These are phyloP conservation scores for Lucilia sericata DNA, from an alignment of 1,140 invertebrate genomes.

Conservation along the genomic window DNA sequence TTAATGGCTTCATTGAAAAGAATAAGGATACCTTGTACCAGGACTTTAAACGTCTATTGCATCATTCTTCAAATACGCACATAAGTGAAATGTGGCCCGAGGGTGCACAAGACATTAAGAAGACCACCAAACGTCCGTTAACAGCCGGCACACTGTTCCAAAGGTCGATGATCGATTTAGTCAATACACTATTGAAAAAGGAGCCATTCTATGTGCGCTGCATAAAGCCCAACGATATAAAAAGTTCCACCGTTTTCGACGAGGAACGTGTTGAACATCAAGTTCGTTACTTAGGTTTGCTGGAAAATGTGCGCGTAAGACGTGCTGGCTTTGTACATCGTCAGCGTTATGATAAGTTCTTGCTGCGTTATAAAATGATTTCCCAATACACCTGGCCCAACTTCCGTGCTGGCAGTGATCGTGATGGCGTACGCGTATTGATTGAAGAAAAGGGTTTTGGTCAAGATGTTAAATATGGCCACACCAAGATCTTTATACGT, in stretches of 20 bases:
- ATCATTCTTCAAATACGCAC: conserved; percentile 81
- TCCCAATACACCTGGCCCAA: conserved; percentile 95
- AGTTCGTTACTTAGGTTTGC: conserved; percentile 88
- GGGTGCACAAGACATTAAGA: conserved; percentile 88
- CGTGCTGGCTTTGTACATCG: conserved; percentile 94
- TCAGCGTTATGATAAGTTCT: conserved; percentile 89
- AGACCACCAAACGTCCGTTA: conserved; percentile 93
- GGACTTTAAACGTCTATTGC: conserved; percentile 93
- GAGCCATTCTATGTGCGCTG: conserved; percentile 97
- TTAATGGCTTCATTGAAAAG: conserved; percentile 94
- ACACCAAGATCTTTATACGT: conserved; percentile 95
- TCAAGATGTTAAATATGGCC: conserved; percentile 91
- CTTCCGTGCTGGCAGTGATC: conserved; percentile 80
- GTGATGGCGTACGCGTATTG: conserved; percentile 86
- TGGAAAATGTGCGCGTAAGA: conserved; percentile 94
- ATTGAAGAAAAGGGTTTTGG: conserved; percentile 83
- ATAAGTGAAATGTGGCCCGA: conserved; percentile 95
- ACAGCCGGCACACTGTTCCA: conserved; percentile 95
- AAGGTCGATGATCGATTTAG: conserved; percentile 91
- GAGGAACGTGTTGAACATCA: conserved; percentile 87
- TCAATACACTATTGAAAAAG: conserved; percentile 89
- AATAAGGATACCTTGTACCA: conserved; percentile 96
- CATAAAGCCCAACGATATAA: conserved; percentile 94
- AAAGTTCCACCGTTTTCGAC: conserved; percentile 79
- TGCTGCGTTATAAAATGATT: conserved; percentile 94